These are phyloP conservation scores for Oncorhynchus nerka DNA, from an alignment of 2,113 vertebrate genomes.

Conservation along the genomic window DNA sequence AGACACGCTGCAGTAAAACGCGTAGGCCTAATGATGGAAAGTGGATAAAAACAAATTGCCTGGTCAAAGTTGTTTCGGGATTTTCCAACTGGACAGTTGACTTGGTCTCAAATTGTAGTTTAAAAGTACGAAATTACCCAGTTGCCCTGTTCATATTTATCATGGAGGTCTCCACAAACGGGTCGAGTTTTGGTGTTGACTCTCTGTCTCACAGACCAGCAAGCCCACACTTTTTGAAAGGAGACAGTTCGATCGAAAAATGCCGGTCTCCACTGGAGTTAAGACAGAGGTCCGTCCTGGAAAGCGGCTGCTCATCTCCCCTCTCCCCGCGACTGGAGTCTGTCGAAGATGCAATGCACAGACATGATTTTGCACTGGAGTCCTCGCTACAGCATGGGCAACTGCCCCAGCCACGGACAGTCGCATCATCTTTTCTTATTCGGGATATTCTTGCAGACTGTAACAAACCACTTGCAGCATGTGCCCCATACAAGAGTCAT, in stretches of 20 bases:
- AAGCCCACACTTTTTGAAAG: constrained; percentile 83
- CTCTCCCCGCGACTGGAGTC: constrained; percentile 79
- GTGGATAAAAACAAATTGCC: too few relatives aligned
- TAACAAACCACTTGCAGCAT: constrained; percentile 83
- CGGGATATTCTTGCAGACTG: constrained; percentile 88
- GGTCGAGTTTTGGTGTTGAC: constrained; percentile 83
- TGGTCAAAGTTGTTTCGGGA: not conserved
- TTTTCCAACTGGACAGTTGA: too few relatives aligned
- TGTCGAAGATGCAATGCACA: constrained; percentile 68
- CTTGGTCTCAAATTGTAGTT: not conserved
- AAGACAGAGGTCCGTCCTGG: constrained; percentile 88
- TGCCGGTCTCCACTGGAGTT: constrained; percentile 87
- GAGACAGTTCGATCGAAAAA: constrained; percentile 83
- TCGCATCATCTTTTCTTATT: constrained; percentile 90
- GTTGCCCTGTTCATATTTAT: not conserved
- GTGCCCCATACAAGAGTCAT: constrained; percentile 82
- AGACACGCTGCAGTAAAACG: too few relatives aligned
- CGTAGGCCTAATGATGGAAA: too few relatives aligned
- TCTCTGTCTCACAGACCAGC: constrained; percentile 81
- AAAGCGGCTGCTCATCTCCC: constrained; percentile 83
- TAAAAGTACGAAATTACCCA: not conserved
- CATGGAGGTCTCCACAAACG: constrained; percentile 86
- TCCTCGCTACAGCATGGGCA: constrained; percentile 71
- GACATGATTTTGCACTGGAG: constrained; percentile 63
- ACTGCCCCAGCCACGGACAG: constrained; percentile 80